These are phyloP conservation scores for Aplocera efformata DNA, from an alignment of 2,888 invertebrate species.

Conservation along the genomic window DNA sequence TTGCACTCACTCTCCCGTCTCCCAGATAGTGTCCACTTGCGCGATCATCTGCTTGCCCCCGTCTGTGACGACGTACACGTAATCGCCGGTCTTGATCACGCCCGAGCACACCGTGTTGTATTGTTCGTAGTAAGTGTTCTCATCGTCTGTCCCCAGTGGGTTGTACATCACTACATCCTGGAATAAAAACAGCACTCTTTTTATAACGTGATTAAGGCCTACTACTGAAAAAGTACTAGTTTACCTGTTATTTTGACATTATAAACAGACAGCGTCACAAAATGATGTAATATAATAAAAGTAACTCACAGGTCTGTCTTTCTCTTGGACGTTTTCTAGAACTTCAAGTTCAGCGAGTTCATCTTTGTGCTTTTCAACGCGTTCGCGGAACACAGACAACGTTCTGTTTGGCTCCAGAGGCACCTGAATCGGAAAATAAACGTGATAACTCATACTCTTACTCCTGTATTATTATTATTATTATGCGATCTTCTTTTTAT, in stretches of 20 bases:
- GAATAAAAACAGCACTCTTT: background rate
- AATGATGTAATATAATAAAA: no score
- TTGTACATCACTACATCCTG: slow-evolving; percentile 90
- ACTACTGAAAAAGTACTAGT: no score
- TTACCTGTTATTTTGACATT: no score
- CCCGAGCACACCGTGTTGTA: slow-evolving; percentile 92
- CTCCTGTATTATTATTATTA: no score
- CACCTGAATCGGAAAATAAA: slow-evolving; percentile 64
- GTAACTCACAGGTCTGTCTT: slow-evolving; percentile 88
- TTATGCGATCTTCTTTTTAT: no score
- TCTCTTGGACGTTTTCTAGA: slow-evolving; percentile 90
- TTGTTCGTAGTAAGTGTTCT: slow-evolving; percentile 95
- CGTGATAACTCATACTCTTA: no score
- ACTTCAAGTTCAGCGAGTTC: slow-evolving; percentile 92
- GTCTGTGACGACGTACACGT: slow-evolving; percentile 95
- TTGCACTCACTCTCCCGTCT: slow-evolving; percentile 92
- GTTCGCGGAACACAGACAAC: slow-evolving; percentile 95
- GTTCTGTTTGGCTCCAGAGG: slow-evolving; percentile 92
- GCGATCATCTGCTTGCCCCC: slow-evolving; percentile 95
- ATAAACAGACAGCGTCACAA: no score
- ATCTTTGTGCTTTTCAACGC: slow-evolving; percentile 94
- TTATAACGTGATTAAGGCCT: slow-evolving; percentile 1
- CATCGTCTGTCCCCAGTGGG: slow-evolving; percentile 84
- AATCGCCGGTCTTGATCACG: slow-evolving; percentile 94
- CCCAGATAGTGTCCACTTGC: slow-evolving; percentile 97